phyloP scores from a whole-genome alignment of 2,113 vertebrate species.

The Salvator merianae region DNA sequence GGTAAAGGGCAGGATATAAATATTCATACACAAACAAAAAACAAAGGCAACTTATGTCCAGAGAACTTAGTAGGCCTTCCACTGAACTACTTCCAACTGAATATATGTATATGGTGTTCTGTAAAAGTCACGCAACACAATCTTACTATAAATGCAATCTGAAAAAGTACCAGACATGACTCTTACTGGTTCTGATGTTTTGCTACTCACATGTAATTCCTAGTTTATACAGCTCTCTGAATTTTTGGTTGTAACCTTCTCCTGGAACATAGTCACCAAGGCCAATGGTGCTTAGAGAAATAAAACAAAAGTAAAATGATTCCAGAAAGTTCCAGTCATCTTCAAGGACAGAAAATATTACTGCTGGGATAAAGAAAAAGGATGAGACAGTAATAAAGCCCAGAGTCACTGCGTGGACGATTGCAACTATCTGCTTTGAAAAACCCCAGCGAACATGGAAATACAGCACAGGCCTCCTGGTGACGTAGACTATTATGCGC shows the following conservation, averaged over 20 bases:
- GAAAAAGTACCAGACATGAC: neutral
- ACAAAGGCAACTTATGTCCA: no score
- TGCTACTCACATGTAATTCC: constrained; percentile 90
- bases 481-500: constrained; percentile 89
- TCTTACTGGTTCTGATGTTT: neutral
- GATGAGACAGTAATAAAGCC: constrained; percentile 81
- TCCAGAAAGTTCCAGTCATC: constrained; percentile 97
- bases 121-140: neutral
- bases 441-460: constrained; percentile 90
- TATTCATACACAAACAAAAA: no score
- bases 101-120: neutral
- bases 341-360: constrained; percentile 90
- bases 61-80: no score
- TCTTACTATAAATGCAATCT: neutral
- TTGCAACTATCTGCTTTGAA: constrained; percentile 87
- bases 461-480: constrained; percentile 84
- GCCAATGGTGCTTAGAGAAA: constrained; percentile 96
- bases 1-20: no score
- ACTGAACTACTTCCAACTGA: no score
- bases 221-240: constrained; percentile 93
- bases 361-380: constrained; percentile 95
- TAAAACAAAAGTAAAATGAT: constrained; percentile 98
- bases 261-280: constrained; percentile 96
- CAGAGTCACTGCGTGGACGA: constrained; percentile 84
- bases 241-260: constrained; percentile 90